Evolutionary conservation across 2,888 invertebrate species (phyloP), one percentile per base, ranked within the genome.

Genomic region (Pteria penguin): DNA sequence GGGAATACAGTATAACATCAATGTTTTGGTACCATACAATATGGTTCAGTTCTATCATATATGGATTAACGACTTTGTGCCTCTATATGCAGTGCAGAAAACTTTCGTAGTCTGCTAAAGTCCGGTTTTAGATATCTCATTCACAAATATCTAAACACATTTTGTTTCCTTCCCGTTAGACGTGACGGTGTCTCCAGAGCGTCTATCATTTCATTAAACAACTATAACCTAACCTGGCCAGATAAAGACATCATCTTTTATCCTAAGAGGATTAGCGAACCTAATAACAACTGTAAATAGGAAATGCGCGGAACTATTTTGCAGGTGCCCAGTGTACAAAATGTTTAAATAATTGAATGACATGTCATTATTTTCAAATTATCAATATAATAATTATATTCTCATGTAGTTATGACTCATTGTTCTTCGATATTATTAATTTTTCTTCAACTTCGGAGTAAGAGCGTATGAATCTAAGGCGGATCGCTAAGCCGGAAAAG

Each of bases 181-280:
- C n/a, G n/a, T n/a, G n/a, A n/a, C n/a, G n/a, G n/a, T 65, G 72
- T 63, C 58, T 45, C 69, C 65, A 32, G 72, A 65, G 72, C 67
- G 72, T 79, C 81, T 69, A 74, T 74, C 73, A 72, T 74, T 76
- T 75, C 66, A 65, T 52, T 78, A 78, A 82, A 81, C 81, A 77
- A 69, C 82, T 71, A 75, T 77, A 83, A 82, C 77, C 84, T 85
- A 82, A 77, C 84, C 82, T 84, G 76, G 75, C 82, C 81, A 82
- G 81, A 84, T 86, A 84, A 86, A 85, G 86, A 82, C 84, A 83
- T 81, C 81, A 83, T 81, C 81, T 82, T 86, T 87, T 78, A 76
- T 70, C 58, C 86, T 86, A 88, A 89, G 87, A 88, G 87, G 87
- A 88, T 88, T 89, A 88, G 85, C 78, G 83, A 74, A 82, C 84